Percentiles rank a stretch among this genome's conserved stretches.
phyloP scores from a whole-genome alignment of 2,888 invertebrate species.

The Spodoptera littoralis region DNA sequence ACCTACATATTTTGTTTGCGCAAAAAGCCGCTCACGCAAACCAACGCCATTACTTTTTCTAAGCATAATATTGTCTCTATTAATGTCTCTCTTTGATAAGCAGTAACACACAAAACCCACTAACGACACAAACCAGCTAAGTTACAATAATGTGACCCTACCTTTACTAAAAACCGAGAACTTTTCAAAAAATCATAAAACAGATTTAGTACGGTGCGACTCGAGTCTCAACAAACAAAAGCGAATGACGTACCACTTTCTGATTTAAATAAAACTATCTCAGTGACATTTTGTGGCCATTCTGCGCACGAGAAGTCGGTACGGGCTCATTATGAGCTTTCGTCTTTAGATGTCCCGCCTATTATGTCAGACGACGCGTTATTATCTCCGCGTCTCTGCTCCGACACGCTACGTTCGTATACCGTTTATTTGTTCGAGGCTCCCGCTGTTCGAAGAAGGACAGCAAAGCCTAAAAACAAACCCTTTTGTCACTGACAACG shows the following conservation, averaged over 20 bases:
- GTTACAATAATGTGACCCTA: constrained; percentile 16
- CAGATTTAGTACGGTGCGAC: constrained; percentile 52
- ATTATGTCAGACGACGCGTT: constrained; percentile 58
- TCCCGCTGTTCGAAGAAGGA: constrained; percentile 69
- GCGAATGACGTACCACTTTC: constrained; percentile 54
- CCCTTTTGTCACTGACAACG: constrained; percentile 73
- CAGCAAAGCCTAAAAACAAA: constrained; percentile 63
- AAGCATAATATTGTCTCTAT: constrained; percentile 1
- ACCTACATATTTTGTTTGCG: too few species aligned
- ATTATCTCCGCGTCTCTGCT: constrained; percentile 65
- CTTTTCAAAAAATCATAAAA: constrained; percentile 55
- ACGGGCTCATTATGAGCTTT: constrained; percentile 59
- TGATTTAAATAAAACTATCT: constrained; percentile 63
- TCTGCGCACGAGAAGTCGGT: constrained; percentile 55
- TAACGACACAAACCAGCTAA: constrained; percentile 22
- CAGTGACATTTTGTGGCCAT: constrained; percentile 55
- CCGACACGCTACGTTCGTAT: constrained; percentile 49
- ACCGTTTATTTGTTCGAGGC: constrained; percentile 63
- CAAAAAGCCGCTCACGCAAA: too few species aligned
- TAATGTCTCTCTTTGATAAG: constrained; percentile 28
- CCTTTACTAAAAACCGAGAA: constrained; percentile 26
- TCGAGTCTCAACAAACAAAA: constrained; percentile 48
- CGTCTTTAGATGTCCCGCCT: constrained; percentile 55
- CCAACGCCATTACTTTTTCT: too few species aligned
- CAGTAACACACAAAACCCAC: constrained; percentile 22